Conservation (phyloP, 2,888 invertebrate genomes). For the Gortyna flavago region DNA sequence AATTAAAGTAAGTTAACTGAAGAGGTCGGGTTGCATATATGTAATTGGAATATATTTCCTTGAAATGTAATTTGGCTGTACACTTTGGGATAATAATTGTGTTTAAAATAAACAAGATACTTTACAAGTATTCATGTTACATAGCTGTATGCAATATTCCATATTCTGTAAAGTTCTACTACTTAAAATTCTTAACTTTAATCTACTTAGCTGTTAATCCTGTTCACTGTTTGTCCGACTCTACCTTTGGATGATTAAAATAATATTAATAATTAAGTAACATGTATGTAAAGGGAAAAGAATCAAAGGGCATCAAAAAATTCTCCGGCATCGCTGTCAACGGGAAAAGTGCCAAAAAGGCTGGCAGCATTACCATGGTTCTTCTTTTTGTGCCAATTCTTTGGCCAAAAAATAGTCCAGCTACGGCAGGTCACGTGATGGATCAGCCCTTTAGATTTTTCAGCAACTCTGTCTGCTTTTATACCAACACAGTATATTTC, state of each 20-base stretch:
- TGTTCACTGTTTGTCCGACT: no score
- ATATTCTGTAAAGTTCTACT: not conserved
- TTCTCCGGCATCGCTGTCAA: not conserved
- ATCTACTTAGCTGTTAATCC: no score
- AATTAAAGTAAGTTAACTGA: slow-evolving; percentile 11
- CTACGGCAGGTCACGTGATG: not conserved
- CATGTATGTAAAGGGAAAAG: no score
- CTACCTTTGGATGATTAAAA: not conserved
- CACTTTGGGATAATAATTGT: slow-evolving; percentile 10
- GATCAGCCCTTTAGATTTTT: not conserved
- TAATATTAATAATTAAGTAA: not conserved
- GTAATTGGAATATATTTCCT: slow-evolving; percentile 19
- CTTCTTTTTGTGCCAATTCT: no score
- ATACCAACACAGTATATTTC: not conserved
- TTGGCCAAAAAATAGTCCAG: not conserved
- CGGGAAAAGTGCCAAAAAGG: no score
- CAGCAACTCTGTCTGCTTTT: not conserved
- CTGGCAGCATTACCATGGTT: not conserved
- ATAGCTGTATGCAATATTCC: not conserved
- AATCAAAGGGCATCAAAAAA: not conserved
- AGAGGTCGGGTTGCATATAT: slow-evolving; percentile 15
- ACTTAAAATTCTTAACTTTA: not conserved
- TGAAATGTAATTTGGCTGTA: not conserved
- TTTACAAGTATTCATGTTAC: not conserved
- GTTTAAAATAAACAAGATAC: slow-evolving; percentile 1